These are phyloP conservation scores for Dallia pectoralis DNA, from an alignment of 2,797 vertebrate genomes.

Conservation along the genomic window DNA sequence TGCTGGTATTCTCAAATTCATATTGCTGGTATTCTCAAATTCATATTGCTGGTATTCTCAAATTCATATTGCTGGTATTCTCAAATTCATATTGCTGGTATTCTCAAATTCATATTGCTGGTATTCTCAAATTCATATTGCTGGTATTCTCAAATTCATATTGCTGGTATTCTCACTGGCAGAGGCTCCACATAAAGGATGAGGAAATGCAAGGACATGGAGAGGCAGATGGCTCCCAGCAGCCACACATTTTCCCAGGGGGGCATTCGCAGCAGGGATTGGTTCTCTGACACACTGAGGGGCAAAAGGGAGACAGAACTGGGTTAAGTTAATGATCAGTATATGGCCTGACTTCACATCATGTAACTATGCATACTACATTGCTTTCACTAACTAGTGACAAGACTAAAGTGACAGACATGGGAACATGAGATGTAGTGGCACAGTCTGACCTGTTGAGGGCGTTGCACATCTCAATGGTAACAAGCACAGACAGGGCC, in stretches of 20 bases:
- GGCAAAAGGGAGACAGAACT: constrained; percentile 18
- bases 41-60: too few species aligned
- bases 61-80: constrained; percentile 26
- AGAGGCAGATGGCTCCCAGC: constrained; percentile 97
- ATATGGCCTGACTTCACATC: neutral
- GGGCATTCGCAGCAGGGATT: constrained; percentile 96
- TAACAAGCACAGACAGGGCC: constrained; percentile 97
- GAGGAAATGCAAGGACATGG: constrained; percentile 99
- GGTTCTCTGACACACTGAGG: constrained; percentile 92
- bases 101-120: neutral
- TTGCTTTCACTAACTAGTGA: neutral
- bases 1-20: neutral
- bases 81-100: too few species aligned
- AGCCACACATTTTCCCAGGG: constrained; percentile 99
- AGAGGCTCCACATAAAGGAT: constrained; percentile 98
- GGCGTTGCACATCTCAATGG: constrained; percentile 99
- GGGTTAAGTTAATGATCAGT: neutral
- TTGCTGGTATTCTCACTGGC: constrained; percentile 76
- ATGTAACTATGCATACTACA: neutral
- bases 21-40: constrained; percentile 63
- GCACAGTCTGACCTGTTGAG: constrained; percentile 88
- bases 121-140: constrained; percentile 62
- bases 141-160: neutral
- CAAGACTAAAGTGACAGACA: too few species aligned
- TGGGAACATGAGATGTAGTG: neutral